Conservation (phyloP, 2,113 vertebrate genomes). For the Seriola dumerili region DNA sequence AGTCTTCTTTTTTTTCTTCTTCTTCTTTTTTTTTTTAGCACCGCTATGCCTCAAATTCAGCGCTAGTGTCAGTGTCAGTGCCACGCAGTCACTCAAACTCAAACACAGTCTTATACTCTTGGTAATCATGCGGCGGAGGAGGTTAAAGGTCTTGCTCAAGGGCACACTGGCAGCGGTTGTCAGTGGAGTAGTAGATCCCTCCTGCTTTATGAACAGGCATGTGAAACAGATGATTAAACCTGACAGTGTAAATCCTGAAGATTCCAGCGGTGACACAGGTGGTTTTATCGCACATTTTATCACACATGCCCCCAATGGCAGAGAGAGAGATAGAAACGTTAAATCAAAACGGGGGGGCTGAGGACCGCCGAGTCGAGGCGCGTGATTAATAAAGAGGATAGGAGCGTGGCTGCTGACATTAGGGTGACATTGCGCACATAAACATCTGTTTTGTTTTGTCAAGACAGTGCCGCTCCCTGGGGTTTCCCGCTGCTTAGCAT, state of each 20-base stretch:
- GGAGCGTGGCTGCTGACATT: slow-evolving; percentile 56
- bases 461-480: slow-evolving; percentile 67
- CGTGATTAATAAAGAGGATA: slow-evolving; percentile 54
- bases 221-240: slow-evolving; percentile 56
- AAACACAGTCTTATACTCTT: neutral
- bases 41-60: slow-evolving; percentile 13
- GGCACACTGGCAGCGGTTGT: slow-evolving; percentile 37
- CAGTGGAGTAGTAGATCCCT: slow-evolving; percentile 4
- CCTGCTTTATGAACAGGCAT: slow-evolving; percentile 26
- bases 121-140: slow-evolving; percentile 10
- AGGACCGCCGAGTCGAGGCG: neutral
- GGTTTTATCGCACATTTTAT: slow-evolving; percentile 53
- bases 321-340: slow-evolving; percentile 32
- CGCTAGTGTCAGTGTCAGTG: neutral
- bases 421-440: slow-evolving; percentile 66
- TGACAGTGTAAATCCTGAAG: slow-evolving; percentile 53
- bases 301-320: slow-evolving; percentile 22
- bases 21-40: neutral
- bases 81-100: slow-evolving; percentile 16
- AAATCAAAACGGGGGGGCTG: slow-evolving; percentile 49
- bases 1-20: neutral
- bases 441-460: slow-evolving; percentile 78
- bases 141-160: slow-evolving; percentile 64
- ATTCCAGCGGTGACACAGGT: slow-evolving; percentile 42
- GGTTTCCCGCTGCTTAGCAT: slow-evolving; percentile 62